phyloP scores from a whole-genome alignment of 2,797 vertebrate species.

The Brotula barbata region DNA sequence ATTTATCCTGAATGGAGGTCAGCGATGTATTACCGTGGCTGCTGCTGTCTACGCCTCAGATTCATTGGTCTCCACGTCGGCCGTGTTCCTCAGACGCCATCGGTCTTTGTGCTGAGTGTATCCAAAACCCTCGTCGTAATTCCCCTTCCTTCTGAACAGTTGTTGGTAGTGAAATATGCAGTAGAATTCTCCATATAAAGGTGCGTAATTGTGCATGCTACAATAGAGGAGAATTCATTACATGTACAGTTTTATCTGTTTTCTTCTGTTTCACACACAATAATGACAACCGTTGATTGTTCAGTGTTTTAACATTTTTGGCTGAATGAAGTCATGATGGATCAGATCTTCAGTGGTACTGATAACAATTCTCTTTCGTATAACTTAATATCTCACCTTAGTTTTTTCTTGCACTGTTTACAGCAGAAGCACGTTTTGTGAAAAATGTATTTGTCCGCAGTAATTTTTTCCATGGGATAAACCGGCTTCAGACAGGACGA shows the following conservation, averaged over 20 bases:
- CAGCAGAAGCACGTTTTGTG: conserved; percentile 87
- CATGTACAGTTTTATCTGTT: too few relatives aligned
- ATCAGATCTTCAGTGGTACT: neutral
- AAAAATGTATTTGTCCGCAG: conserved; percentile 77
- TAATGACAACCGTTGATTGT: too few relatives aligned
- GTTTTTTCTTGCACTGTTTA: conserved; percentile 81
- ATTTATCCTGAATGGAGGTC: too few relatives aligned
- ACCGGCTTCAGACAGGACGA: conserved; percentile 79
- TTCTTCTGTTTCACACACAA: too few relatives aligned
- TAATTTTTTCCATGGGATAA: conserved; percentile 81
- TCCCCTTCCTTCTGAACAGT: conserved; percentile 79
- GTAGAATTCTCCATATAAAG: conserved; percentile 81
- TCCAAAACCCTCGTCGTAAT: conserved; percentile 82
- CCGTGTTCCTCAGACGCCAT: conserved; percentile 63
- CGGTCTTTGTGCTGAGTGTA: conserved; percentile 74
- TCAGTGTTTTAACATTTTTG: too few relatives aligned
- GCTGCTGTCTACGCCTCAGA: conserved; percentile 47
- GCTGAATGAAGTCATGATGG: too few relatives aligned
- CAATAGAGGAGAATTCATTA: conserved; percentile 56
- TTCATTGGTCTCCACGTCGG: conserved; percentile 4
- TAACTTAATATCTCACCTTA: conserved; percentile 80
- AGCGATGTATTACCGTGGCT: neutral
- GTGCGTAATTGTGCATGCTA: conserved; percentile 82
- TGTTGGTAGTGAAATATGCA: conserved; percentile 86
- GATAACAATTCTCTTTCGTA: conserved; percentile 7